Evolutionary conservation across 2,888 invertebrate genomes (phyloP).

Genomic region (Alloplasta piceator): DNA sequence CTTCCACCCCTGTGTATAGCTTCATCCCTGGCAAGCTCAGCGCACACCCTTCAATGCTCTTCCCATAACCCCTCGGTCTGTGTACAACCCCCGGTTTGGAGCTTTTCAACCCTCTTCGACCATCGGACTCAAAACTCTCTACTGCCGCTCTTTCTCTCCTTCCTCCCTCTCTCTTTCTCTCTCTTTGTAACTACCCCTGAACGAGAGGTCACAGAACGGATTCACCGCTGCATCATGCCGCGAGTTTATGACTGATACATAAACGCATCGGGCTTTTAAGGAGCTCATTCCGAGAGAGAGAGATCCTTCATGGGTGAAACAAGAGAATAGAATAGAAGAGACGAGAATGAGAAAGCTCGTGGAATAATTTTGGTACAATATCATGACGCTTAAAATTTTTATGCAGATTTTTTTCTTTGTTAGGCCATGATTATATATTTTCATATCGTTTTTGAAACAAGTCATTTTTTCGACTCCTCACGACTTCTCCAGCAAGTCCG

Average conservation of each 20-base stretch:
- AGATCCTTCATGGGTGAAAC: background rate
- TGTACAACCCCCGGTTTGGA: conserved; percentile 75
- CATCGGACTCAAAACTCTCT: conserved; percentile 71
- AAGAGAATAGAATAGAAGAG: background rate
- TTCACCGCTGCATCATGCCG: conserved; percentile 75
- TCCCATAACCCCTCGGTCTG: conserved; percentile 73
- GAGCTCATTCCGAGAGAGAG: conserved; percentile 6
- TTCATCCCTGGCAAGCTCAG: conserved; percentile 62
- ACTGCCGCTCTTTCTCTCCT: background rate
- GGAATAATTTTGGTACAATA: too few relatives aligned
- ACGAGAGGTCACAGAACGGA: conserved; percentile 74
- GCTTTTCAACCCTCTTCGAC: conserved; percentile 76
- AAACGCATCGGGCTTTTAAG: conserved; percentile 15
- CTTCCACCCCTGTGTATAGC: conserved; percentile 69
- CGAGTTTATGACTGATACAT: conserved; percentile 65
- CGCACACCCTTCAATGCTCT: conserved; percentile 77
- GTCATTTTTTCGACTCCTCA: too few relatives aligned
- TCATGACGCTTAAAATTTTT: background rate
- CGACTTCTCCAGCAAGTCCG: too few relatives aligned
- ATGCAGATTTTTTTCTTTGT: background rate
- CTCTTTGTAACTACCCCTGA: conserved; percentile 44
- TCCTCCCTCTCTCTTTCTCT: conserved; percentile 43
- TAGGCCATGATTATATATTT: background rate
- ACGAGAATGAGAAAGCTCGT: too few relatives aligned
- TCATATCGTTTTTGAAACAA: background rate